phyloP scores from a whole-genome alignment of 1,140 invertebrate genomes.

The Cydia pomonella region DNA sequence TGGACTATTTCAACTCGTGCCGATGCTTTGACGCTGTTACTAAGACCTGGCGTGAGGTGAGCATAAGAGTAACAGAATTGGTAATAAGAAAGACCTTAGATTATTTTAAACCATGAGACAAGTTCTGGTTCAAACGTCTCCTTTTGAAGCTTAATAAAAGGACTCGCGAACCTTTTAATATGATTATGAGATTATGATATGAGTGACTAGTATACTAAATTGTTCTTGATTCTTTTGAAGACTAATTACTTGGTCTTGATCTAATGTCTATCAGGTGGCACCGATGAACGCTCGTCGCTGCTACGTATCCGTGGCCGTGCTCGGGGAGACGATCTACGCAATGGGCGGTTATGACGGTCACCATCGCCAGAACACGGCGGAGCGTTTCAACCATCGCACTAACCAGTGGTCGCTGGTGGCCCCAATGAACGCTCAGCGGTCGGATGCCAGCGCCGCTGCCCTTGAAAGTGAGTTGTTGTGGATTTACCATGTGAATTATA shows the following conservation, averaged over 20 bases:
- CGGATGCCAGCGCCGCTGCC: conserved; percentile 88
- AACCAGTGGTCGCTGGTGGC: conserved; percentile 92
- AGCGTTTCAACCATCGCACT: conserved; percentile 85
- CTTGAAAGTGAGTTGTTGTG: conserved; percentile 80
- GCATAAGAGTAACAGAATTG: no score
- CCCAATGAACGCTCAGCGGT: conserved; percentile 89
- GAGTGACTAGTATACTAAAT: no score
- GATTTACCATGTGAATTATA: conserved; percentile 27
- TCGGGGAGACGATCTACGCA: conserved; percentile 89
- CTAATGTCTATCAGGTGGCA: conserved; percentile 75
- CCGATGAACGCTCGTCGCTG: conserved; percentile 83
- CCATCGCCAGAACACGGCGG: conserved; percentile 87
- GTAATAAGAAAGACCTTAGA: no score
- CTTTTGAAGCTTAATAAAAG: no score
- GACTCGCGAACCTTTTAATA: no score
- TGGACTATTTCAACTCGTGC: conserved; percentile 87
- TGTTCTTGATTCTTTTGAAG: no score
- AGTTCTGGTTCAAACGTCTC: no score
- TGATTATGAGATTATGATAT: no score
- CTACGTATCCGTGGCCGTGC: conserved; percentile 84
- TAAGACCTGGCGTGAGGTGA: conserved; percentile 85
- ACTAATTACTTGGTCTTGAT: no score
- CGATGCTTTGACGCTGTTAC: conserved; percentile 85
- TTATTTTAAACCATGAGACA: no score
- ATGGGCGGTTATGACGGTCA: conserved; percentile 94